Conservation (phyloP, 2,113 vertebrate species). For the Corydoras sp. region DNA sequence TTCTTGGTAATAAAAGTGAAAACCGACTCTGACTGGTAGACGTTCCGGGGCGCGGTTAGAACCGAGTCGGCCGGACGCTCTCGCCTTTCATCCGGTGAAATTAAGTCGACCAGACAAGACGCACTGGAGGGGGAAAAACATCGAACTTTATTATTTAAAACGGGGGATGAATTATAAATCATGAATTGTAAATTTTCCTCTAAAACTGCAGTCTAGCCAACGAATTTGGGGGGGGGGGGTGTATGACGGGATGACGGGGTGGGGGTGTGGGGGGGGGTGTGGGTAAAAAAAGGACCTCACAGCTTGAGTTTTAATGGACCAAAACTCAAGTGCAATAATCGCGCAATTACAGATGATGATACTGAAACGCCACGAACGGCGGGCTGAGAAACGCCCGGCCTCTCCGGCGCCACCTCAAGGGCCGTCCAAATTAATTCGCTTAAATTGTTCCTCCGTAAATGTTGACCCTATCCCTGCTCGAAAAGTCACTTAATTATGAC, state of each 20-base stretch:
- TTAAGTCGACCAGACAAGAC: neutral
- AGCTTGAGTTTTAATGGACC: conserved; percentile 37
- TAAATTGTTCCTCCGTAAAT: conserved; percentile 69
- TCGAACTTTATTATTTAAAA: too few relatives aligned
- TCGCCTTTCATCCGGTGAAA: neutral
- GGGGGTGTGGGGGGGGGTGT: too few relatives aligned
- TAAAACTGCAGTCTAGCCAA: too few relatives aligned
- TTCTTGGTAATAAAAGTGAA: too few relatives aligned
- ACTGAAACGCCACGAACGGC: conserved; percentile 51
- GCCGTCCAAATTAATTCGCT: conserved; percentile 63
- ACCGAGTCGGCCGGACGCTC: neutral
- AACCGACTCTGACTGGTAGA: too few relatives aligned
- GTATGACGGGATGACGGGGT: too few relatives aligned
- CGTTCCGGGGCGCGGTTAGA: too few relatives aligned
- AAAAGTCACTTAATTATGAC: conserved; percentile 69
- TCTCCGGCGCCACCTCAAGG: conserved; percentile 45
- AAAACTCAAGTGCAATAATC: conserved; percentile 39
- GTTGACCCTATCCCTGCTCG: conserved; percentile 64
- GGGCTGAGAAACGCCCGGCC: conserved; percentile 47
- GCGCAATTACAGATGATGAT: conserved; percentile 50
- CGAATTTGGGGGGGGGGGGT: too few relatives aligned
- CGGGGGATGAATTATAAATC: too few relatives aligned
- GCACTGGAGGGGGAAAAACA: neutral
- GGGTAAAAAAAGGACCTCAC: too few relatives aligned
- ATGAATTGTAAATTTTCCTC: too few relatives aligned